These are phyloP conservation scores for Capitulum mitella DNA, from an alignment of 2,888 invertebrate genomes.

Conservation along the genomic window DNA sequence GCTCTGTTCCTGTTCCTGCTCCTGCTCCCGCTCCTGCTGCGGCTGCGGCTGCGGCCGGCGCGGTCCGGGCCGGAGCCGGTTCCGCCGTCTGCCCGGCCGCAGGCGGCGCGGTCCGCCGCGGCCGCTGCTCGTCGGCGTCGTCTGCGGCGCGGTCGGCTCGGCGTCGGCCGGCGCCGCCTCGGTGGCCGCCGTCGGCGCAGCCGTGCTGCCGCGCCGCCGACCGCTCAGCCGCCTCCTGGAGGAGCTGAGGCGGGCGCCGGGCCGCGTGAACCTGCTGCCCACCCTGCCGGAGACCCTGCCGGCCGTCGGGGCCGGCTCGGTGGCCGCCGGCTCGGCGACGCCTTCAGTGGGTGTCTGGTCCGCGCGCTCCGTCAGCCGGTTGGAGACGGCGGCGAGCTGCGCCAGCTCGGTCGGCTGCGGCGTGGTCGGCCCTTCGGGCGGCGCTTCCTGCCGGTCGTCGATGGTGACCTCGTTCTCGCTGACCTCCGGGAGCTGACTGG, in stretches of 20 bases:
- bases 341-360: not conserved
- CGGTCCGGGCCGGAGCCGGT: not conserved
- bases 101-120: not conserved
- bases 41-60: not conserved
- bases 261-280: not conserved
- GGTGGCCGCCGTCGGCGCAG: not conserved
- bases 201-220: not conserved
- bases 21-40: not conserved
- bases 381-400: not conserved
- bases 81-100: not conserved
- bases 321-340: not conserved
- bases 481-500: not conserved
- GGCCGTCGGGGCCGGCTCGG: not conserved
- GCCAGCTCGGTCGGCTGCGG: not conserved
- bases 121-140: not conserved
- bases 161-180: not conserved
- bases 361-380: not conserved
- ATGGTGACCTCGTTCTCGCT: conserved; percentile 10
- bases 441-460: not conserved
- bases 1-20: too few relatives aligned
- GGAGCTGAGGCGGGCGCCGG: not conserved
- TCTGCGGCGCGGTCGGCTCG: not conserved
- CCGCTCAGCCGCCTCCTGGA: not conserved
- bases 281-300: not conserved
- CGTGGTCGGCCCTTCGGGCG: not conserved